Evolutionary conservation across 2,888 invertebrate species (phyloP), one percentile per base, ranked within the genome.

Genomic region (Nomada flava): DNA sequence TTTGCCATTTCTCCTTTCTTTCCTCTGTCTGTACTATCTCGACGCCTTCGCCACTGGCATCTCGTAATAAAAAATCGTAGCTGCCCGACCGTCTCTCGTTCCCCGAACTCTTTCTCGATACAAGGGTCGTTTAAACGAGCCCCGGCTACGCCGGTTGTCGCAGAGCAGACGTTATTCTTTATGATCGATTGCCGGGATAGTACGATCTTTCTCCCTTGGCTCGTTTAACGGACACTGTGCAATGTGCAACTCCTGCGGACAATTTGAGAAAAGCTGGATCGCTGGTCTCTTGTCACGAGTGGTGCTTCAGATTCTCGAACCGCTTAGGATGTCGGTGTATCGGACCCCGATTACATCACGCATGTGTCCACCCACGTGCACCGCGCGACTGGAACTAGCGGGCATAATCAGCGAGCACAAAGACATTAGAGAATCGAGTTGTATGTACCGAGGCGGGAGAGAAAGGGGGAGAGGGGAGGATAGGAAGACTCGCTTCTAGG

Each of bases 371-470:
- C 69, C 78, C 68, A 79, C 65, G 67, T 68, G 80, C 70, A 64
- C 73, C 36, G 69, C 69, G 59, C 76, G 20, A 18, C 18, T 62
- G 36, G 68, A 72, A 77, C 71, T 79, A 71, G 76, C 77, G 70
- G 72, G 80, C 84, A 84, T 84, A 84, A 86, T 86, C 83, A 81
- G 73, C 83, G 79, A 76, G 85, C 73, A 88, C 89, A 90, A 89
- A 90, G 86, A 89, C 88, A 90, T 89, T 88, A 86, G 88, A 88
- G 90, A 88, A 90, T 90, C 85, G 85, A 86, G 86, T 70, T 85
- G 77, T 71, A 82, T 76, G 71, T 64, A 69, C 76, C 69, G 64
- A 59, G 44, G 76, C 69, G 62, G 73, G 60, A 11, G 81, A 68
- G 74, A 55, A 44, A 50, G 59, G 59, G 52, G 44, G 44, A 52